Conservation (phyloP, 1,140 invertebrate species). For the Kradibia gibbosae region DNA sequence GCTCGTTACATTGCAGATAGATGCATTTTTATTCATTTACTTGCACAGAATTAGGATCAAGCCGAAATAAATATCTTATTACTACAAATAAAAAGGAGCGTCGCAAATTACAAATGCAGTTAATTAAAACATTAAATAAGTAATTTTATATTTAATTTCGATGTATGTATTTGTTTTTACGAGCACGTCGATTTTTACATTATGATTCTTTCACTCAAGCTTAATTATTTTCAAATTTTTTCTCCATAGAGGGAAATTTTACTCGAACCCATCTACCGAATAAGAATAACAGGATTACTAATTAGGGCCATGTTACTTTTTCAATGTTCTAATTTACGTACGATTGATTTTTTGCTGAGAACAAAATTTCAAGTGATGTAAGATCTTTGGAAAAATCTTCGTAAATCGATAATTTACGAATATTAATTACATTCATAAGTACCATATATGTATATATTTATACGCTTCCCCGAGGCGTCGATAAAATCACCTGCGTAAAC, state of each 20-base stretch:
- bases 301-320: neutral
- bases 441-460: no score
- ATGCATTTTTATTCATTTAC: neutral
- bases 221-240: neutral
- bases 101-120: neutral
- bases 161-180: no score
- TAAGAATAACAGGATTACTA: conserved; percentile 7
- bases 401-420: neutral
- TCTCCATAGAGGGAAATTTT: neutral
- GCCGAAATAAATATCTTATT: neutral
- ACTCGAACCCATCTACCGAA: neutral
- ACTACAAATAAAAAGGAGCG: neutral
- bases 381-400: neutral
- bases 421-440: neutral
- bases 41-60: neutral
- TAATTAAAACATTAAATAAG: neutral
- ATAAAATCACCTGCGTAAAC: no score
- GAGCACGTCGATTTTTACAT: no score
- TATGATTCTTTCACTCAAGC: neutral
- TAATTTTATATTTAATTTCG: neutral
- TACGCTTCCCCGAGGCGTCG: no score
- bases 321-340: neutral
- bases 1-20: neutral
- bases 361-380: neutral
- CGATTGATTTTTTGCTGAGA: neutral